These are phyloP conservation scores for Falco concolor DNA, from an alignment of 2,797 vertebrate genomes.

Conservation along the genomic window DNA sequence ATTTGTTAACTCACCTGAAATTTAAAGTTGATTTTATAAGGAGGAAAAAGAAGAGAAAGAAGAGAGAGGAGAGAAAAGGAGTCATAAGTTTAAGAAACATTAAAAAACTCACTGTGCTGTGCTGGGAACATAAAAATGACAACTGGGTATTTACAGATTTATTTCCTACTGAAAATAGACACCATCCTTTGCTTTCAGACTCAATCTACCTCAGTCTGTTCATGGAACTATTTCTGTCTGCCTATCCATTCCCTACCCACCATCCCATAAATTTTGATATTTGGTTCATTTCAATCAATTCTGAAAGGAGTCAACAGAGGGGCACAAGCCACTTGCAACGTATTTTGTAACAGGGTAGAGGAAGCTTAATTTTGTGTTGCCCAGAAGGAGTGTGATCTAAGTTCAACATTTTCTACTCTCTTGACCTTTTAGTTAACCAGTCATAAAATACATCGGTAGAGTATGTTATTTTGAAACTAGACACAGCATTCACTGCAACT, in stretches of 20 bases:
- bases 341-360: not conserved
- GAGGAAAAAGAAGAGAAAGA: not conserved
- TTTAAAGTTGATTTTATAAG: not conserved
- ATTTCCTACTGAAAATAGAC: not conserved
- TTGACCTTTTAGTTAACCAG: not conserved
- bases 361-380: not conserved
- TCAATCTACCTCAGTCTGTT: not conserved
- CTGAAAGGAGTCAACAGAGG: not conserved
- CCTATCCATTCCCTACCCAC: not conserved
- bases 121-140: not conserved
- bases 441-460: not conserved
- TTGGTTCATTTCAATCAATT: not conserved
- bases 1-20: not conserved
- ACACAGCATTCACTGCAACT: not conserved
- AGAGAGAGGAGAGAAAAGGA: not conserved
- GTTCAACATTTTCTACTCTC: not conserved
- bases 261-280: not conserved
- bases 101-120: not conserved
- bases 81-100: not conserved
- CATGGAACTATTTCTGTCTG: not conserved
- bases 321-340: not conserved
- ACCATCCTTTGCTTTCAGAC: not conserved
- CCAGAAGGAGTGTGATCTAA: not conserved
- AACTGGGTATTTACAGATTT: not conserved
- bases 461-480: not conserved